Base-by-base conservation (phyloP, 2,113 vertebrate species). In the Corapipo altera region DNA sequence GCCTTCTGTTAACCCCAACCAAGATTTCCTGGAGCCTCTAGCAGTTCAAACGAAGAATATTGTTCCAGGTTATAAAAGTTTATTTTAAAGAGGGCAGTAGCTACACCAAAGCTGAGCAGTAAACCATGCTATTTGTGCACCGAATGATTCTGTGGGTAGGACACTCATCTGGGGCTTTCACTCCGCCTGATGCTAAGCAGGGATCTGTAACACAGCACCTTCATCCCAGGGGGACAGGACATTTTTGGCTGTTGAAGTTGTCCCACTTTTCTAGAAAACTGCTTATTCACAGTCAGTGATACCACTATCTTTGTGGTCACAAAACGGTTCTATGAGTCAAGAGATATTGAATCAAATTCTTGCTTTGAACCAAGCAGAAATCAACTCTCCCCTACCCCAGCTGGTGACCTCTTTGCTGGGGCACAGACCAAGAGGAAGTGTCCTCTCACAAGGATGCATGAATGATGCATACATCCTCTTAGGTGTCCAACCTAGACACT, bases 201-300 rank as follows among this genome's bases (percentile, higher is more conserved):
- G 26, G 49, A 62, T 73, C 54, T 81, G 18, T 78, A 59, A 48
- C 19, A 41, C 12, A 37, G 8, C 55, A 74, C 33, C 64, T 91
- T 92, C 43, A 48, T 39, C 89, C 59, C 39, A 78, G 33, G 30
- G 13, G 43, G 4, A 91, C 35, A 57, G 85, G 82, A 72, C 35
- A 69, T 72, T 85, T 67, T 22, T 27, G 44, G 19, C 19, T 48
- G 15, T 33, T 67, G 73, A 89, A 78, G 23, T 19, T 65, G 74
- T 52, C 58, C 80, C 70, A 69, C 22, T 94, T 96, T 95, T 79
- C 66, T 39, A 35, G 55, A 88, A 75, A 72, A 49, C 43, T 69
- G 37, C 61, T 84, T 85, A 58, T 85, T 96, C 89, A 78, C 24
- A 93, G 84, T 8, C 5, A 12, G 61, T 59, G 80, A 74, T 30